phyloP scores from a whole-genome alignment of 2,888 invertebrate species.

The Amiota mariae region DNA sequence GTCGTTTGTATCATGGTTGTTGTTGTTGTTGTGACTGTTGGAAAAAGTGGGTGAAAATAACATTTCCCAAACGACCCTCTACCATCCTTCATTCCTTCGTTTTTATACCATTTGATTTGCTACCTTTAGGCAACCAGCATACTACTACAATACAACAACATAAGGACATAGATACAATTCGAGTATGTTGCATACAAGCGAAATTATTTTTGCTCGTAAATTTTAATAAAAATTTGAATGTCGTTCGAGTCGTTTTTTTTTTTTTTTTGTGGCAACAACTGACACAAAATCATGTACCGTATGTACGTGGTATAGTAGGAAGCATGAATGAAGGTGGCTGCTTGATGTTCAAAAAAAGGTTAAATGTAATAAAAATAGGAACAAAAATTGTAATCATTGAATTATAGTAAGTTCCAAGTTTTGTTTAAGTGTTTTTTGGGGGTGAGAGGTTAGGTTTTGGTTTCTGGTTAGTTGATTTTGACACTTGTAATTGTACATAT shows the following conservation, averaged over 20 bases:
- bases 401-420: slow-evolving; percentile 54
- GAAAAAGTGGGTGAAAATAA: slow-evolving; percentile 8
- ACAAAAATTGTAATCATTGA: slow-evolving; percentile 47
- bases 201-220: slow-evolving; percentile 68
- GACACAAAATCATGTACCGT: slow-evolving; percentile 54
- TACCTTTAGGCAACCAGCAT: slow-evolving; percentile 39
- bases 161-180: too few relatives aligned
- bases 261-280: slow-evolving; percentile 42
- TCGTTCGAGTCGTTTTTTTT: slow-evolving; percentile 6
- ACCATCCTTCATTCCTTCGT: slow-evolving; percentile 23
- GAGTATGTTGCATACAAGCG: slow-evolving; percentile 30
- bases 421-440: slow-evolving; percentile 41
- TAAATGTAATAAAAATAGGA: slow-evolving; percentile 53
- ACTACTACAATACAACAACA: slow-evolving; percentile 33
- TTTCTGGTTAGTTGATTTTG: slow-evolving; percentile 17
- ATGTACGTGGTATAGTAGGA: too few relatives aligned
- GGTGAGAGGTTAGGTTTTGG: slow-evolving; percentile 48
- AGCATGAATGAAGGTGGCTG: background rate
- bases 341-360: slow-evolving; percentile 52
- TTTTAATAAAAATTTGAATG: slow-evolving; percentile 68
- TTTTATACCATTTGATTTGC: slow-evolving; percentile 42
- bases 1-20: too few relatives aligned
- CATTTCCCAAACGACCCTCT: background rate
- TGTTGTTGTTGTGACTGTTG: slow-evolving; percentile 33
- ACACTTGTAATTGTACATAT: slow-evolving; percentile 24